Conservation (phyloP, 2,888 invertebrate species). For the Halictus quadricinctus region DNA sequence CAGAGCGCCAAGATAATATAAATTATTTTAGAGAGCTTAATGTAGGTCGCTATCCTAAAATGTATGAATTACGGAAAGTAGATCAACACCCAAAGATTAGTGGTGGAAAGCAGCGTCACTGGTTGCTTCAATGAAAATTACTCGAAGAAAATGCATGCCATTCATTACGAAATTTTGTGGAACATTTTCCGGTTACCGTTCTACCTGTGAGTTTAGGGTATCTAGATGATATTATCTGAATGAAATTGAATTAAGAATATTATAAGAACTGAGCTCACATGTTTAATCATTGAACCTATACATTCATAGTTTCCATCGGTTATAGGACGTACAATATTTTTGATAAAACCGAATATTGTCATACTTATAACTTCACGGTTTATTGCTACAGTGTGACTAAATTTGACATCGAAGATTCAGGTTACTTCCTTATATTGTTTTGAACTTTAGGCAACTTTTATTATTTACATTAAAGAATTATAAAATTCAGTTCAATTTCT, state of each 20-base stretch:
- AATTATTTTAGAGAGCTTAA: slow-evolving; percentile 14
- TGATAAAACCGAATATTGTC: neutral
- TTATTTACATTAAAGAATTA: neutral
- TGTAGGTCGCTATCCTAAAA: slow-evolving; percentile 15
- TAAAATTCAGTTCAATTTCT: neutral
- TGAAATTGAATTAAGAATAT: neutral
- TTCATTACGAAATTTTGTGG: neutral
- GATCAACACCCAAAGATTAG: slow-evolving; percentile 1
- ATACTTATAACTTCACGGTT: too few species aligned
- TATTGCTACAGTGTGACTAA: too few species aligned
- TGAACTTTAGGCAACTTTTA: neutral
- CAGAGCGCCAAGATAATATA: slow-evolving; percentile 10
- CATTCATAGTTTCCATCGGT: neutral
- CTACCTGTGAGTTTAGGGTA: neutral
- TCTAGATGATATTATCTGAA: slow-evolving; percentile 2
- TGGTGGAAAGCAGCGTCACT: slow-evolving; percentile 1
- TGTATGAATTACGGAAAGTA: slow-evolving; percentile 14
- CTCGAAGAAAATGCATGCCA: slow-evolving; percentile 7
- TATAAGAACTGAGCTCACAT: neutral
- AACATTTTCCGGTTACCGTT: slow-evolving; percentile 4
- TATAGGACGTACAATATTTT: neutral
- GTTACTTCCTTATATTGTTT: neutral
- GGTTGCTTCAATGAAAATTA: slow-evolving; percentile 8
- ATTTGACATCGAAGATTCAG: neutral
- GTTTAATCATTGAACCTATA: neutral